A percentile compares a stretch with the other conserved stretches of the same genome.
Evolutionary conservation across 2,113 vertebrate genomes (phyloP).

Genomic region (Butorides virescens): DNA sequence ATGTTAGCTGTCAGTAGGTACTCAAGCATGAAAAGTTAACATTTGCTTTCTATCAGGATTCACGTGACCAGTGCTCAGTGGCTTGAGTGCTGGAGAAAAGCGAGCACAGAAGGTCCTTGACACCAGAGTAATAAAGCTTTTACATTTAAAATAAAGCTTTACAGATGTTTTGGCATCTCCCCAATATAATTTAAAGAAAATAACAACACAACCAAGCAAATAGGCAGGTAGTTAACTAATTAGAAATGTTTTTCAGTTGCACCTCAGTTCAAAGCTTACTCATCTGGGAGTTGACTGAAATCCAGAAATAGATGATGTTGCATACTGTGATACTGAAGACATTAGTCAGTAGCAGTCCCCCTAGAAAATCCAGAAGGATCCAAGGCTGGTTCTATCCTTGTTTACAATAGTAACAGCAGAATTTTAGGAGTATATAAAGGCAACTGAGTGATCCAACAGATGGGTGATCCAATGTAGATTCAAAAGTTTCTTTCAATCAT

Average conservation of each 20-base stretch:
- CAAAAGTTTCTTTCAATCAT: neutral
- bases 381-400: neutral
- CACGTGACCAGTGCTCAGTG: constrained; percentile 35
- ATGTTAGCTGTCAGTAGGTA: constrained; percentile 64
- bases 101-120: constrained; percentile 19
- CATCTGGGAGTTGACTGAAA: neutral
- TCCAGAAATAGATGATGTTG: neutral
- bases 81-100: constrained; percentile 44
- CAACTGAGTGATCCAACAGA: neutral
- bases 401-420: neutral
- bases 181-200: neutral
- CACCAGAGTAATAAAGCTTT: constrained; percentile 37
- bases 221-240: constrained; percentile 24
- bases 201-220: constrained; percentile 31
- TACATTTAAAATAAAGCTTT: constrained; percentile 41
- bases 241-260: neutral
- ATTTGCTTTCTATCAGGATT: constrained; percentile 64
- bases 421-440: neutral
- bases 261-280: neutral
- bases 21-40: constrained; percentile 63
- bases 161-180: constrained; percentile 45
- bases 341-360: neutral
- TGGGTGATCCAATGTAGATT: accelerated
- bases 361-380: neutral
- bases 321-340: neutral